Base-by-base conservation (phyloP, 2,888 invertebrate species). In the Cartodere bifasciata region DNA sequence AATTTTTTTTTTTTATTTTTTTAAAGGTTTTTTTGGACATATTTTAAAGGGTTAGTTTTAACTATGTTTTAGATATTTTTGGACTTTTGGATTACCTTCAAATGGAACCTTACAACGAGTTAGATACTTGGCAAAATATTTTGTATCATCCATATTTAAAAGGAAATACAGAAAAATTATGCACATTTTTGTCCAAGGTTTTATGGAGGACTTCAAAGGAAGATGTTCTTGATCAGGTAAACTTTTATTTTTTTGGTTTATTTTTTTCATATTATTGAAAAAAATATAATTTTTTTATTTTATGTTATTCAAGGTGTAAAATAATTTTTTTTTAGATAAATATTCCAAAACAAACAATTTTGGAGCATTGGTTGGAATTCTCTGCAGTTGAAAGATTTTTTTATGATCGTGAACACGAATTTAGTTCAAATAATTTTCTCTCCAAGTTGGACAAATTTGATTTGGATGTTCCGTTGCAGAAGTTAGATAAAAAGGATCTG, bases 341-440 rank as follows among this genome's bases (percentile, higher is more conserved):
- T 27, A 68, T 83, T 37, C 81, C 81, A 1, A 55, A 60, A n/a
- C 75, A 77, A 54, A 63, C 63, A 1, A 64, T 70, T 32, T 43
- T 64, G 23, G 52, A 70, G 4, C 70, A 77, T 50, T 66, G 65
- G 56, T 48, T 80, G 23, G 62, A 67, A 22, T 74, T 84, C 47
- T 70, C 76, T n/a, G 74, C 78, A 3, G 67, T 82, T 0, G 83
- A 85, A 53, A 70, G 72, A 36, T 70, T 77, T 42, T 81, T 78
- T 49, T 85, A 85, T 50, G 63, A 68, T n/a, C 62, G 65, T 17
- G 70, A 75, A 44, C 72, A 72, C 44, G 51, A 55, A 10, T 55
- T 64, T 9, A 72, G 69, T 42, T 56, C 62, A 2, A 44, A 45
- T 2, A 61, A 59, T 7, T 71, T 74, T 36, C 41, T 64, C 14